A percentile compares a stretch with the other conserved stretches of the same genome.
phyloP scores from a whole-genome alignment of 2,888 invertebrate genomes.

The Helleia helle region DNA sequence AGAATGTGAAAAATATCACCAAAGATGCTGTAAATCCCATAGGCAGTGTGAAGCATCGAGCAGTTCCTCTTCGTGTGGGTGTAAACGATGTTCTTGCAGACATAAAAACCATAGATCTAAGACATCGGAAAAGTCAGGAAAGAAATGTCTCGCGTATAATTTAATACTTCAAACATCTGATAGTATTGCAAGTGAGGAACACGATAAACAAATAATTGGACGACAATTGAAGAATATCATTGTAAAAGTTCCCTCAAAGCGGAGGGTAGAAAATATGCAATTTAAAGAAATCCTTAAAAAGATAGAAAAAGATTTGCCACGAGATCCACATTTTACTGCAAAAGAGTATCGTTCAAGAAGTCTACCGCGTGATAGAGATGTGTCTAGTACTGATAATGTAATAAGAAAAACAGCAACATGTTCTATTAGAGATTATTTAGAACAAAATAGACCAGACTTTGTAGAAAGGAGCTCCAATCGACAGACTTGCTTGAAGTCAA shows the following conservation, averaged over 20 bases:
- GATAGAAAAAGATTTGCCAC: constrained; percentile 31
- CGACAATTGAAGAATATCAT: constrained; percentile 48
- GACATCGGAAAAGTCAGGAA: constrained; percentile 38
- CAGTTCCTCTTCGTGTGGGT: constrained; percentile 51
- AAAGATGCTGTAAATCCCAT: constrained; percentile 41
- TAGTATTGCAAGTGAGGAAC: constrained; percentile 49
- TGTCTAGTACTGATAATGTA: constrained; percentile 47
- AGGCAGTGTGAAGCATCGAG: constrained; percentile 48
- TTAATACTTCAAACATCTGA: constrained; percentile 62
- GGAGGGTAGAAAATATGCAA: constrained; percentile 32
- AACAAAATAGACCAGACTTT: constrained; percentile 81
- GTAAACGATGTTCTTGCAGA: constrained; percentile 44
- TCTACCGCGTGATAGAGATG: constrained; percentile 45
- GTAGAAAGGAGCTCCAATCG: constrained; percentile 52
- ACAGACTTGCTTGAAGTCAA: constrained; percentile 48
- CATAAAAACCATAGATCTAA: constrained; percentile 40
- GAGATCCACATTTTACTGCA: constrained; percentile 27
- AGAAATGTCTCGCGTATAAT: constrained; percentile 59
- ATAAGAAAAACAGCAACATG: constrained; percentile 37
- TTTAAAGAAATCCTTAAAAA: constrained; percentile 42
- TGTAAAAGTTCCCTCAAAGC: constrained; percentile 53
- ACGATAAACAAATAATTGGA: constrained; percentile 25
- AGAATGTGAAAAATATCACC: constrained; percentile 59
- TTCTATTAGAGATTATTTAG: constrained; percentile 80
- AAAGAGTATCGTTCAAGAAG: constrained; percentile 35